These are phyloP conservation scores for Oreochromis spilurus DNA, from an alignment of 2,113 vertebrate species.

Conservation along the genomic window DNA sequence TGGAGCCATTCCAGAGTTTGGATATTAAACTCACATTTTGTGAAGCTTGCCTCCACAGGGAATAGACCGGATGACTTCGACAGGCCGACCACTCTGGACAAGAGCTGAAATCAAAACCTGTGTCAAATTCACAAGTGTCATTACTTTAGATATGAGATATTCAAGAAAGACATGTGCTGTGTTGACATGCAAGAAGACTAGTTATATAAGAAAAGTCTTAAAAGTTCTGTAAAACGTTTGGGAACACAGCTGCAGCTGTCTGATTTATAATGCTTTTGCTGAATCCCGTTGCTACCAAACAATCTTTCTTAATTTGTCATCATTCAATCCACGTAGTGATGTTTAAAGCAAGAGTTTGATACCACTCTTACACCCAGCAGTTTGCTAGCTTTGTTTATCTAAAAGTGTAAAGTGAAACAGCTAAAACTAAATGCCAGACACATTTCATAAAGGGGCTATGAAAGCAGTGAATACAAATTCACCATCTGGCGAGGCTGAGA, in stretches of 20 bases:
- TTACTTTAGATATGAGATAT: neutral
- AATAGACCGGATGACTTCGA: conserved; percentile 68
- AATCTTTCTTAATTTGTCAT: neutral
- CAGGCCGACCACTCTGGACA: conserved; percentile 73
- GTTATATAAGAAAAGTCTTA: neutral
- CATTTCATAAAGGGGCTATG: neutral
- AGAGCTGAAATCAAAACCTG: conserved; percentile 71
- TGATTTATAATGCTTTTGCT: neutral
- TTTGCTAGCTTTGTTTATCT: neutral
- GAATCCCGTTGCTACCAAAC: neutral
- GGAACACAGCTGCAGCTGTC: neutral
- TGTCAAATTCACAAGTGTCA: neutral
- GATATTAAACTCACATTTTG: conserved; percentile 58
- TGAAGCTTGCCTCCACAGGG: conserved; percentile 74
- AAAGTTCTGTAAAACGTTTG: neutral
- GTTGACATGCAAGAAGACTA: neutral
- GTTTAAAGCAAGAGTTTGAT: neutral
- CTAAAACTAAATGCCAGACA: neutral
- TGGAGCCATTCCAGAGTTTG: neutral
- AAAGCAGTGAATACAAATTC: neutral
- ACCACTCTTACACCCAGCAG: neutral
- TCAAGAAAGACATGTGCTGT: neutral
- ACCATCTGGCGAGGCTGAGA: neutral
- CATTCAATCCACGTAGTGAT: neutral
- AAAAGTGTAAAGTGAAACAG: neutral